phyloP scores from a whole-genome alignment of 2,888 invertebrate species.

The Arge pagana region DNA sequence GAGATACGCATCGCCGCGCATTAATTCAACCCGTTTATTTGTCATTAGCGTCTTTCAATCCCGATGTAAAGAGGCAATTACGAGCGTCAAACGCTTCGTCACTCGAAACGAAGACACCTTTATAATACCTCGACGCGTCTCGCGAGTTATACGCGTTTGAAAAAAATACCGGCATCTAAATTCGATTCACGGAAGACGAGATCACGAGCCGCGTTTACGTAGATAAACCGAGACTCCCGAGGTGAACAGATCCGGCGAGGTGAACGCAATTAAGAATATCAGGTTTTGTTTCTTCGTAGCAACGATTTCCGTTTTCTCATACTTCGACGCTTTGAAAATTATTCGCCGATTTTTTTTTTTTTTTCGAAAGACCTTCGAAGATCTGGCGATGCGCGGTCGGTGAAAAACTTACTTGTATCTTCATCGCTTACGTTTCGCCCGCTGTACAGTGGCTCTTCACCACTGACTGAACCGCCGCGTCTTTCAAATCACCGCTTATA shows the following conservation, averaged over 20 bases:
- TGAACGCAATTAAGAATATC: neutral
- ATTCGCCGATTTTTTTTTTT: too few relatives aligned
- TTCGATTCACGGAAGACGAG: too few relatives aligned
- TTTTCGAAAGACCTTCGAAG: too few relatives aligned
- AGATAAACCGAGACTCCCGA: neutral
- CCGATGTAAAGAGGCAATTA: conserved; percentile 11
- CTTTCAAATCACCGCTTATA: conserved; percentile 53
- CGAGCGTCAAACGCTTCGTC: conserved; percentile 4
- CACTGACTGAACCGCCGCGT: conserved; percentile 55
- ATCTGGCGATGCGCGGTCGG: neutral
- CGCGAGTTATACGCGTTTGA: conserved; percentile 11
- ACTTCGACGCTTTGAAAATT: too few relatives aligned
- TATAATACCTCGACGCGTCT: conserved; percentile 14
- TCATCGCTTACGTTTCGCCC: conserved; percentile 47
- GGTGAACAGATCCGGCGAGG: neutral
- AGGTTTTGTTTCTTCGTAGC: neutral
- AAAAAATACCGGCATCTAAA: neutral
- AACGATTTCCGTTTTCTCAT: neutral
- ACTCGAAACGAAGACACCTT: conserved; percentile 3
- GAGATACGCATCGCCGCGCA: too few relatives aligned
- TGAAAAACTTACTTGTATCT: conserved; percentile 49
- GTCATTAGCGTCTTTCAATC: conserved; percentile 8
- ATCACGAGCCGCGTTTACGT: neutral
- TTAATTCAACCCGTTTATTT: conserved; percentile 3
- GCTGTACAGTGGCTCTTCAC: conserved; percentile 50